A percentile compares a stretch with the other conserved stretches of the same genome.
phyloP scores from a whole-genome alignment of 2,797 vertebrate genomes.

The Tachyglossus aculeatus region DNA sequence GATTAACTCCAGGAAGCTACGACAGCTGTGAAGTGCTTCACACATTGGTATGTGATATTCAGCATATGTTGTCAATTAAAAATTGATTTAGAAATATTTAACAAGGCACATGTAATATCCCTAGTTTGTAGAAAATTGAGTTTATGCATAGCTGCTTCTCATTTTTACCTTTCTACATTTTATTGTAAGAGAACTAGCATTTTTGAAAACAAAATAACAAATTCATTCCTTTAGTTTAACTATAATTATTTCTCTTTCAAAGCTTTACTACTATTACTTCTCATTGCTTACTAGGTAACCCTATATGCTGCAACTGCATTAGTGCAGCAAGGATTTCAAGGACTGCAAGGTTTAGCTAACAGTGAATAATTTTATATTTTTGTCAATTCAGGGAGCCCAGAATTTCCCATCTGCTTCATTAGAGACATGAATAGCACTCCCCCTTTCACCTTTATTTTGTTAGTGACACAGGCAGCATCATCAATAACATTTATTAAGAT shows the following conservation, averaged over 20 bases:
- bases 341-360: too few species aligned
- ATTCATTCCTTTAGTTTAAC: conserved; percentile 11
- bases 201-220: conserved; percentile 16
- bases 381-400: too few species aligned
- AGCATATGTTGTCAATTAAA: conserved; percentile 76
- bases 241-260: too few species aligned
- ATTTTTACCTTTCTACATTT: conserved; percentile 53
- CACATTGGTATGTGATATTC: conserved; percentile 67
- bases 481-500: too few species aligned
- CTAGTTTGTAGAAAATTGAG: conserved; percentile 58
- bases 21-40: conserved; percentile 69
- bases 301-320: background rate
- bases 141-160: conserved; percentile 46
- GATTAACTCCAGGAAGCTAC: conserved; percentile 65
- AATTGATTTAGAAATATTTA: conserved; percentile 75
- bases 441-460: too few species aligned
- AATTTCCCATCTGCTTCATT: too few species aligned
- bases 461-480: too few species aligned
- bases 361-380: too few species aligned
- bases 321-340: background rate
- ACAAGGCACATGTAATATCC: conserved; percentile 59
- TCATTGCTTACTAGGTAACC: background rate
- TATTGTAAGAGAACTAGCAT: conserved; percentile 9
- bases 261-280: too few species aligned
- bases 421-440: too few species aligned